Percentiles rank a stretch among this genome's conserved stretches.
Conservation (phyloP, 2,888 invertebrate genomes). For the Xestobium rufovillosum region DNA sequence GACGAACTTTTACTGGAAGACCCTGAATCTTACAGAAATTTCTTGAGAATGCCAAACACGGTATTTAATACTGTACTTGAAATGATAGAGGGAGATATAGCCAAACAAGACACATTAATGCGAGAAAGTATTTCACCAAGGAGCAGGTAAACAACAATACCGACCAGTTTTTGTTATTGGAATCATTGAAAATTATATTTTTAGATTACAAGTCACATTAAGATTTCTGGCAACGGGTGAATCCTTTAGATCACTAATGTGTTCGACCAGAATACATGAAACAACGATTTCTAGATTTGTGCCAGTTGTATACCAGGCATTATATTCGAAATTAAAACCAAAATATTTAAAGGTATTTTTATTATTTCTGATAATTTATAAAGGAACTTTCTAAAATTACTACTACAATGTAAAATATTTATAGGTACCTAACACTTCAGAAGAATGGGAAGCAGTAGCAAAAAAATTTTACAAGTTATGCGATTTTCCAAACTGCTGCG, state of each 20-base stretch:
- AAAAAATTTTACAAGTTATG: constrained; percentile 2
- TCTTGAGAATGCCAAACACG: background rate
- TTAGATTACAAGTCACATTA: constrained; percentile 7
- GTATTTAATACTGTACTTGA: background rate
- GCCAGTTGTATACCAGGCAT: constrained; percentile 5
- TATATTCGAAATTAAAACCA: background rate
- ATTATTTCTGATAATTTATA: too few relatives aligned
- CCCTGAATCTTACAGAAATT: background rate
- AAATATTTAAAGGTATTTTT: constrained; percentile 6
- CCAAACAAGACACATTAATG: constrained; percentile 9
- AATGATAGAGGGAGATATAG: too few relatives aligned
- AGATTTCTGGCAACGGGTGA: constrained; percentile 8
- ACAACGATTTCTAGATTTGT: constrained; percentile 8
- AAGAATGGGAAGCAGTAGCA: background rate
- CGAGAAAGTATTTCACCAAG: constrained; percentile 6
- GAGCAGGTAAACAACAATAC: too few relatives aligned
- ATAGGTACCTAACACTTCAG: constrained; percentile 1
- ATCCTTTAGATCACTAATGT: constrained; percentile 7
- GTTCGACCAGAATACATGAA: constrained; percentile 7
- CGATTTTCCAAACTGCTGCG: too few relatives aligned
- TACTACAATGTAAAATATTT: too few relatives aligned
- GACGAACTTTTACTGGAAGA: background rate
- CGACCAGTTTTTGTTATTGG: too few relatives aligned
- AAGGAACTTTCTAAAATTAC: too few relatives aligned
- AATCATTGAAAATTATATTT: constrained; percentile 4